phyloP scores from a whole-genome alignment of 1,140 invertebrate species.

The Sycophaga agraensis region DNA sequence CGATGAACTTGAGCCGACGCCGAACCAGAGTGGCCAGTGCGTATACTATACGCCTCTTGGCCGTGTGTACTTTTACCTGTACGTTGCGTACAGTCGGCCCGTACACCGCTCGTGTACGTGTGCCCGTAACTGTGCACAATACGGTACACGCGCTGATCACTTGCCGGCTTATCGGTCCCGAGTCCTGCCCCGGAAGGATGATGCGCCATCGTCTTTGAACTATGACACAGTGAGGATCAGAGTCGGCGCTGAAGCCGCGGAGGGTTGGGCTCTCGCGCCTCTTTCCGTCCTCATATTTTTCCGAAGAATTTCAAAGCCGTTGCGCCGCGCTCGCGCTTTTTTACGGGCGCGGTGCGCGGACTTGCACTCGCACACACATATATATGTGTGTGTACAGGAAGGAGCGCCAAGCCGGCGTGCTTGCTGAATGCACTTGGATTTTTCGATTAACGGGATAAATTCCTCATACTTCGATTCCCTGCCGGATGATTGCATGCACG shows the following conservation, averaged over 20 bases:
- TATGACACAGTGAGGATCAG: too few relatives aligned
- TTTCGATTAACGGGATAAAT: not conserved
- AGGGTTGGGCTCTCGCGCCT: not conserved
- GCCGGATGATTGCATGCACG: too few relatives aligned
- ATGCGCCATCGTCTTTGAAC: conserved; percentile 16
- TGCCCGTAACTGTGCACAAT: conserved; percentile 10
- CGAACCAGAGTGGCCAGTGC: not conserved
- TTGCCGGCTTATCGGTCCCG: not conserved
- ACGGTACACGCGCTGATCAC: conserved; percentile 4
- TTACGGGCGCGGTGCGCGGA: too few relatives aligned
- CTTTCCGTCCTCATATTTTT: not conserved
- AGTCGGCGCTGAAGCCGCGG: not conserved
- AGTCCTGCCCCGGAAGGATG: not conserved
- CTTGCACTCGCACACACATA: too few relatives aligned
- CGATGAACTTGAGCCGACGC: conserved; percentile 16
- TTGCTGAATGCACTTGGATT: not conserved
- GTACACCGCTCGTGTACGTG: too few relatives aligned
- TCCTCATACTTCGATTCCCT: too few relatives aligned
- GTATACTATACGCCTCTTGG: too few relatives aligned
- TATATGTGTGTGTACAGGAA: too few relatives aligned
- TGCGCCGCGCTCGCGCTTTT: too few relatives aligned
- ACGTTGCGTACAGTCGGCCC: too few relatives aligned
- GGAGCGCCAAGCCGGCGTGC: not conserved
- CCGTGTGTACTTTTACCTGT: too few relatives aligned
- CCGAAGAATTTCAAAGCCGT: too few relatives aligned